Evolutionary conservation across 2,113 vertebrate species (phyloP), one percentile per base, ranked within the genome.

Genomic region (Lathamus discolor): DNA sequence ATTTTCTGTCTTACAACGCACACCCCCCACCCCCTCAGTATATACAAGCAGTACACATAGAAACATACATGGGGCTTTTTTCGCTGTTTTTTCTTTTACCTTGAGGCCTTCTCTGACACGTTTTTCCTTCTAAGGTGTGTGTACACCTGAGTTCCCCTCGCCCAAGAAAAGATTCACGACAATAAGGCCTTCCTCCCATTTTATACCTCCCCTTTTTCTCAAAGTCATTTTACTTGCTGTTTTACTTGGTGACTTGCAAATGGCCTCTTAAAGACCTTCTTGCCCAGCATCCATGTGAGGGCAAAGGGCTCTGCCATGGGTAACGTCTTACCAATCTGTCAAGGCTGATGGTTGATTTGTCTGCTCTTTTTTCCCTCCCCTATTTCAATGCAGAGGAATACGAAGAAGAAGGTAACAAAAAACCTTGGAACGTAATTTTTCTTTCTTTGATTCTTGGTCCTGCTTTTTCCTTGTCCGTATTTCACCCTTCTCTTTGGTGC

Each of bases 381-480:
- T 96, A 88, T 92, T 75, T 96, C 90, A 93, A 98, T 96, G 57
- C 97, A 98, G 98, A 99, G 97, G 99, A 99, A 43, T 97, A 97
- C 8, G 98, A 98, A 97, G 99, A 98, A 96, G 99, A 99, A 99
- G 99, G 99, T 99, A 99, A 99, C 43, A 88, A 95, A 98, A 97
- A 94, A 39, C 19, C 57, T 29, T 7, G 37, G 87, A 97, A 89
- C 29, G 92, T 93, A 69, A 81, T 88, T 94, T 80, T 25, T 70
- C 54, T 93, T 84, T 91, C 78, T 77, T 81, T 88, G 54, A 46
- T 69, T 79, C 64, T 48, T 82, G 68, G 22, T 83, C 68, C 52
- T 90, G 90, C 69, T 86, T 94, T 62, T 95, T 74, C 10, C 62
- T 95, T 97, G 96, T 88, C 97, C 95, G 73, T 87, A 66, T 72